A percentile compares a stretch with the other conserved stretches of the same genome.
Conservation (phyloP, 1,140 invertebrate genomes). For the Drosophila pseudoobscura region DNA sequence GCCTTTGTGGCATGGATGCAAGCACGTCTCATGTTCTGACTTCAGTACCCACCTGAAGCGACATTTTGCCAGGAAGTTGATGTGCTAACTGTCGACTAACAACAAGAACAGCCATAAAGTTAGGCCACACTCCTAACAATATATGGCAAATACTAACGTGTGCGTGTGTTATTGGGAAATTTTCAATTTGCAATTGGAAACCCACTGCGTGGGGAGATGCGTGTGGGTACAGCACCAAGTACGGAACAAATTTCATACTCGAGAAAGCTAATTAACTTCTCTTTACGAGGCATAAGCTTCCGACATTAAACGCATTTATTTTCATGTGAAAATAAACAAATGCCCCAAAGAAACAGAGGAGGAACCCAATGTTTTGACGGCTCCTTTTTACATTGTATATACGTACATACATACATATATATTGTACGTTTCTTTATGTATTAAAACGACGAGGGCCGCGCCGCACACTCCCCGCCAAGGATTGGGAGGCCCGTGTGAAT, state of each 20-base stretch:
- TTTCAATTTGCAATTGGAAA: constrained; percentile 36
- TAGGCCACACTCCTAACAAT: too few species aligned
- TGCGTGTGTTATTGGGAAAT: constrained; percentile 19
- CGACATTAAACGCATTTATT: constrained; percentile 64
- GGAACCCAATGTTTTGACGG: constrained; percentile 55
- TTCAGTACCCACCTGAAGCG: constrained; percentile 47
- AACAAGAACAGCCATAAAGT: constrained; percentile 6
- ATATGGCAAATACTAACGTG: too few species aligned
- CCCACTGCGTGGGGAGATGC: not conserved
- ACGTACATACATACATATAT: not conserved
- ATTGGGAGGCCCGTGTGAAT: constrained; percentile 31
- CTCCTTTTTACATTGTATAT: constrained; percentile 17
- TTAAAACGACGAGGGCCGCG: constrained; percentile 18
- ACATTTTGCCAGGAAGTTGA: constrained; percentile 34
- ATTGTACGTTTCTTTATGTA: constrained; percentile 40
- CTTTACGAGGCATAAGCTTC: constrained; percentile 64
- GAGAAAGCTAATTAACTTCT: constrained; percentile 61
- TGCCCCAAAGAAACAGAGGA: constrained; percentile 36
- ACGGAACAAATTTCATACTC: constrained; percentile 56
- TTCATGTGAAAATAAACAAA: constrained; percentile 64
- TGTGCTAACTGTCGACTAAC: constrained; percentile 30
- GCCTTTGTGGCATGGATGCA: constrained; percentile 63
- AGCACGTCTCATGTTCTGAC: constrained; percentile 57
- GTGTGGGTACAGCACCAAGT: not conserved
- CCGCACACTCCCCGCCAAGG: constrained; percentile 25